Base-by-base conservation (phyloP, 2,888 invertebrate species). In the Phymatocera aterrima region DNA sequence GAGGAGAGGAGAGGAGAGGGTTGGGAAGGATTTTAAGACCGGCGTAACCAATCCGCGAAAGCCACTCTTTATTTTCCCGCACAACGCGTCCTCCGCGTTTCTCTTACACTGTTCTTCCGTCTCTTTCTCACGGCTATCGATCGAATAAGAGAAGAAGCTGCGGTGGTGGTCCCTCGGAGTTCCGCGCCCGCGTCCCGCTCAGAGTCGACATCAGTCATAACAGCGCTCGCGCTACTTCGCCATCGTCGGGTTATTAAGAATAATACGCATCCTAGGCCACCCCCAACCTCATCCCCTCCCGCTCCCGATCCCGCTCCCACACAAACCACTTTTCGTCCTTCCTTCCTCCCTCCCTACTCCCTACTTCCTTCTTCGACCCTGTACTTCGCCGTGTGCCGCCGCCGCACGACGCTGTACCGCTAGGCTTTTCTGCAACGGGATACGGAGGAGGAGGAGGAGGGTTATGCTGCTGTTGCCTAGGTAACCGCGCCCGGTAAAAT, bases 201-300 rank as follows among this genome's bases (percentile, higher is more conserved):
- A 88, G 86, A 90, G 88, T 90, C 90, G 89, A 90, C 90, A 90
- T 90, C 89, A 89, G 89, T 90, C 90, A 90, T 90, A 90, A 90
- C 88, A 88, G 85, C 84, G 87, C 87, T 86, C 34, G 37, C 54
- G n/a, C 24, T 34, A 8, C 75, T 34, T 37, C 57, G 57, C 75
- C 57, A 87, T 87, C 87, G 85, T 85, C 85, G 87, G 88, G 88
- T 90, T 90, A 90, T 90, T 90, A 90, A 90, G 89, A 90, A 90
- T 90, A 90, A 90, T 90, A 90, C 89, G 89, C 88, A 89, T 89
- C 88, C 89, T 89, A 88, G 88, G 84, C 83, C 83, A 84, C 82
- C 82, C 79, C 78, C 82, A 78, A 78, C 83, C 85, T 81, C 83
- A 82, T 34, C 80, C 78, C 72, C 80, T 80, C 81, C 81, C 48